phyloP scores from a whole-genome alignment of 2,113 vertebrate genomes.

The Pionites leucogaster region DNA sequence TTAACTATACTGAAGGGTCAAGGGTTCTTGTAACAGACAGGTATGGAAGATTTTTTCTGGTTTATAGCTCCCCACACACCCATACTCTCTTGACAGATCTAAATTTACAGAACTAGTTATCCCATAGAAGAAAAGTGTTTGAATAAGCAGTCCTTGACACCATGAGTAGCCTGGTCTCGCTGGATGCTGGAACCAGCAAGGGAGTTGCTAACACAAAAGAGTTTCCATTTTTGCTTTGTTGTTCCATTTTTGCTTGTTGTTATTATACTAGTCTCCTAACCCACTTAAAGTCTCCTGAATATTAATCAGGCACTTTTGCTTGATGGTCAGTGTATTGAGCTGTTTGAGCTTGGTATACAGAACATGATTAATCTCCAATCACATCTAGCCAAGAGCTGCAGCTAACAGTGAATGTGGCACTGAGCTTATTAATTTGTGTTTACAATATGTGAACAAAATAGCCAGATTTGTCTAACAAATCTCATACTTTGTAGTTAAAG shows the following conservation, averaged over 20 bases:
- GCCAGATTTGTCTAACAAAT: not conserved
- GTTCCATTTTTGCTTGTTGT: not conserved
- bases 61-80: not conserved
- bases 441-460: not conserved
- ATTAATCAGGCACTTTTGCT: not conserved
- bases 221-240: not conserved
- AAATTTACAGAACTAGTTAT: not conserved
- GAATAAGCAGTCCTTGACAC: not conserved
- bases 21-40: not conserved
- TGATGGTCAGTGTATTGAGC: not conserved
- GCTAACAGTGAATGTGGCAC: not conserved
- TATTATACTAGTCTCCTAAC: not conserved
- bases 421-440: not conserved
- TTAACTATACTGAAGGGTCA: not conserved
- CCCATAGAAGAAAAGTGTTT: not conserved
- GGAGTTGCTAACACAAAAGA: not conserved
- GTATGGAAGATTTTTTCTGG: not conserved
- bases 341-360: not conserved
- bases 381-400: not conserved
- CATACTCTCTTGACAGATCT: not conserved
- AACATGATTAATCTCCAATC: not conserved
- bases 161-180: rapidly evolving
- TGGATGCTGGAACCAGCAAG: not conserved
- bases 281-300: not conserved
- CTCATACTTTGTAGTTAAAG: not conserved